Evolutionary conservation across 2,113 vertebrate genomes (phyloP), one percentile per base, ranked within the genome.

Genomic region (Phyllopteryx taeniolatus): DNA sequence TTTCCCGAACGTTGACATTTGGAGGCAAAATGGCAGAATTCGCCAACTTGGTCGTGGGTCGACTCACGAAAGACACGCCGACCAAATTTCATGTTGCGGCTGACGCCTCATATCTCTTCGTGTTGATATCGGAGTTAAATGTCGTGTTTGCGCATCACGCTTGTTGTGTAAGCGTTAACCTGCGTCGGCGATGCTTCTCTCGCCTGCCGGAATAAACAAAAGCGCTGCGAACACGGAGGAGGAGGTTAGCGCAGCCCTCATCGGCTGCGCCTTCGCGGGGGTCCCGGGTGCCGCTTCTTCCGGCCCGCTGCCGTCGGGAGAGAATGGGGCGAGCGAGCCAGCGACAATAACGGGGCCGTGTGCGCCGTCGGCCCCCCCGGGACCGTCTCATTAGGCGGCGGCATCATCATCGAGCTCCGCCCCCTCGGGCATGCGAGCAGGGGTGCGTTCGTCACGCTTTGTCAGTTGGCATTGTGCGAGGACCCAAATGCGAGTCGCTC

Each of bases 301-400:
- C 12, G 43, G 83, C n/a, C 73, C 27, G 27, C 27, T 67, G 74
- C 72, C 79, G 80, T 83, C 79, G 81, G 76, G 62, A 71, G 67
- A 85, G 77, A 84, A 88, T 88, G 83, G 78, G 81, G 82, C 1
- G 74, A 54, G 72, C 42, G 78, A 75, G 78, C 67, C 73, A 64
- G 44, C 77, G 68, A 73, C 87, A 89, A 89, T 88, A 82, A 85
- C 85, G 87, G 80, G 72, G n/a, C n/a, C 80, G 81, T 75, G 82
- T 11, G n/a, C 19, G 17, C 9, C 54, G 7, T 22, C 22, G 7
- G 74, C 75, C 80, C 79, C 75, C 75, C 68, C 2, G 43, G 67
- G 43, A 69, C 80, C 83, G 80, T 70, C 75, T 88, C 83, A 88
- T 89, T 88, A 88, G 39, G 77, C 75, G 81, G 78, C 82, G 88